Evolutionary conservation across 2,113 vertebrate genomes (phyloP), one percentile per base, ranked within the genome.

Genomic region (Alouatta palliata): DNA sequence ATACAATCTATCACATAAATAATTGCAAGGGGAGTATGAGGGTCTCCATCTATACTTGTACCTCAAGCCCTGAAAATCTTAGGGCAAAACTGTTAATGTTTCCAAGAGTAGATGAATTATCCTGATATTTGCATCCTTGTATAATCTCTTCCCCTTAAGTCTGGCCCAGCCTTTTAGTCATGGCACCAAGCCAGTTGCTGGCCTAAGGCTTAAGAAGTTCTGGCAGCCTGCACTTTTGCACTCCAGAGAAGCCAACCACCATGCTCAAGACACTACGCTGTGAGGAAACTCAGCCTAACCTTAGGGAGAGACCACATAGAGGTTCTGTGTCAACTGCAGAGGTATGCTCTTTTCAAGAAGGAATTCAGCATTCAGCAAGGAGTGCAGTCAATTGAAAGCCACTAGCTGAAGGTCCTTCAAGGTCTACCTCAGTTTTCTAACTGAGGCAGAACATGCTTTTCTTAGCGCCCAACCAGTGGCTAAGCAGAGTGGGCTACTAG

Each of bases 401-500:
- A 1, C 6, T 25, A 32, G 27, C 35, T 61, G 30, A 47, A 56
- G 45, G 8, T 54, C 1, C 20, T 40, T 54, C 9, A 23, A 43
- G 8, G 47, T 14, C 52, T 32, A 25, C 1, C 27, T 73, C 30
- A 0, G 1, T 27, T 32, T 40, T 47, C 30, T 12, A 2, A 43
- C 0, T 13, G 5, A 37, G 20, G 19, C 17, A 12, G 19, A 12
- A 17, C 0, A 0, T 64, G 23, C 8, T 77, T 54, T 13, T 19
- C 8, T 9, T 56, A 12, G 13, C 23, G 14, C 25, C 37, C 45
- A 35, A 35, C 37, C 45, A 2, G 0, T 16, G 30, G 58, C 30
- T 47, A 12, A 1, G 49, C 35, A 52, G 32, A 37, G 23, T 5
- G n/a, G n/a, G 2, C 40, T 40, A 17, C 30, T 3, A 27, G 23